Evolutionary conservation across 92 coral and sea anemone genomes (phyloP), one percentile per base, ranked within the genome.

Genomic region (Actinernus sp.): DNA sequence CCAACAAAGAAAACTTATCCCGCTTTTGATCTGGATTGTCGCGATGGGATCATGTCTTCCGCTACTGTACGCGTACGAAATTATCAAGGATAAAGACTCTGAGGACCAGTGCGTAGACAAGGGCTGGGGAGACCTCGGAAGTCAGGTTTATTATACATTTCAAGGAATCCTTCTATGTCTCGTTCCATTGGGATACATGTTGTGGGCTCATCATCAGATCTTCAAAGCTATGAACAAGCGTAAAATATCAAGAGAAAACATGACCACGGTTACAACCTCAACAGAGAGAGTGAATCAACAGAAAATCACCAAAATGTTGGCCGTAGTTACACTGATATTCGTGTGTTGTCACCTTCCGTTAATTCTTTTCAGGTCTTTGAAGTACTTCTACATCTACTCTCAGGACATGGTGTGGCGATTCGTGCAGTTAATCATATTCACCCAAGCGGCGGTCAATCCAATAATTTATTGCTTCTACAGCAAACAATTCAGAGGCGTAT

Each of bases 381-480:
- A 81, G 33, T 90, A 90, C 54, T 90, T 85, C 43, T 71, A 90
- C 58, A 17, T 85, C 17, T 86, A 86, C 72, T 71, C 32, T 43
- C 74, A 80, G 2, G 80, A 81, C 36, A 54, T 40, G 55, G 26
- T 81, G 1, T 90, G 97, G 92, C 66, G 87, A 7, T 56, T 80
- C 16, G 86, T 74, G 4, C 97, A 90, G 52, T 53, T 90, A 24
- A 68, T 90, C 58, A 85, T 90, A 24, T 90, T 90, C 59, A 82
- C 88, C 4, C 97, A 90, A 32, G 88, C 97, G 4, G 92, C 89
- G 0, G 79, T 86, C 2, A 90, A 90, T 16, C 97, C 97, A 0
- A 69, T 90, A 23, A 82, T 90, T 26, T 90, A 90, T 27, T 90
- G 97, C 24, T 90, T 90, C 34, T 90, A 72, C 55, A 88, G 92